Evolutionary conservation across 2,113 vertebrate genomes (phyloP), one percentile per base, ranked within the genome.

Genomic region (Tilapia sparmanii): DNA sequence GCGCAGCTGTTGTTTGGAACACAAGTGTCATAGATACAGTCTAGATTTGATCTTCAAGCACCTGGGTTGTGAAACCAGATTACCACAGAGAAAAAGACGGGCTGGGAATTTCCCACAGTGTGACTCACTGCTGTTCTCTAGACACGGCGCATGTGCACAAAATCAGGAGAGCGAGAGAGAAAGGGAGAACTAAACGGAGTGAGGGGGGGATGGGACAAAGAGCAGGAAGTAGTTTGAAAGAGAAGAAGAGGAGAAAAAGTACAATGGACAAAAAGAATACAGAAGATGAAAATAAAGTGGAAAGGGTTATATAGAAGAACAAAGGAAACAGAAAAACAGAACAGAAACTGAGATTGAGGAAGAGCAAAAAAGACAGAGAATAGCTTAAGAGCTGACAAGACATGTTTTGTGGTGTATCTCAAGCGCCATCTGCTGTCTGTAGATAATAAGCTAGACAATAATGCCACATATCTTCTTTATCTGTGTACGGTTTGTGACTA

Each of bases 71-170:
- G 92, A 95, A 95, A 94, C 93, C 86, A 91, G 90, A 94, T 91
- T 84, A 82, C 85, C 85, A 63, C 91, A 87, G 86, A 91, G 85
- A 86, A 83, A 80, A 59, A 57, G 73, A 61, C 47, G 42, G 89
- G 92, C 92, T 93, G 94, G 96, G 95, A 96, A 96, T 95, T 96
- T 96, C 96, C 95, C 93, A 94, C 86, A 93, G 92, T 57, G 91
- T 96, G 96, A 96, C 94, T 96, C 94, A 95, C 91, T 24, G 88
- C 91, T 83, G 79, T 82, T 86, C 61, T 88, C 63, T 66, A 88
- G 83, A 87, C 16, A 92, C 31, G 0, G 93, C 92, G 93, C 95
- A 95, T 94, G 94, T 84, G 95, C 91, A 26, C 53, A 33, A 78
- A 84, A 80, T 89, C 68, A 91, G 86, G 91, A 93, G 89, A 86